Evolutionary conservation across 1,140 invertebrate species (phyloP), one percentile per base, ranked within the genome.

Genomic region (Amphibalanus amphitrite): DNA sequence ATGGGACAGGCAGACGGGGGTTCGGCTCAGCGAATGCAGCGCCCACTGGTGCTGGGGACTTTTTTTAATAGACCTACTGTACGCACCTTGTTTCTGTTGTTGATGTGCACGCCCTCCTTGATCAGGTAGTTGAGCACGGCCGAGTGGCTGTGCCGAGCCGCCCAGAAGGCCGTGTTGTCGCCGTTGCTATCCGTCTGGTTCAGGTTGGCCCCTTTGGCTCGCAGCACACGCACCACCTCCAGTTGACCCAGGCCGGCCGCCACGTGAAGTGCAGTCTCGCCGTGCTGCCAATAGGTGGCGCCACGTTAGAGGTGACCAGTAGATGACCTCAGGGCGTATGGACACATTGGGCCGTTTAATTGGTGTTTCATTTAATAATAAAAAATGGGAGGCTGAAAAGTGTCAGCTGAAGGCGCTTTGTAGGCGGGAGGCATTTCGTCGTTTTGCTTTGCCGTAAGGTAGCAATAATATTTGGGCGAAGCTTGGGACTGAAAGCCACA

Each of bases 81-180:
- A n/a, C n/a, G n/a, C n/a, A 85, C 83, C 77, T 85, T 83, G 75
- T 87, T 86, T 74, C 81, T 79, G 38, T 78, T 77, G 74, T 84
- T 80, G 26, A 85, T 75, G 69, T 79, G 74, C n/a, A 83, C 78
- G 67, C 82, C 82, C 72, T 83, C 79, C 70, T 82, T 80, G 69
- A 81, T 79, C 67, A 87, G 77, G 75, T 73, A 76, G 23, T 72
- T 72, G 30, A 86, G 79, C 65, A 83, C 79, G 26, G 83, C 78
- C 4, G 78, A 73, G 73, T 86, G 84, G 40, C 85, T 85, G 77
- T 86, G 83, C 70, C 86, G 75, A 20, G 85, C 84, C 40, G 86
- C 86, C 84, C 84, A 86, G 75, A 85, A 84, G 1, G 87, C 76
- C 3, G 85, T 82, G 74, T 81, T 85, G 74, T 87, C 86, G 28